These are phyloP conservation scores for Lepus timidus DNA, from an alignment of 2,113 vertebrate genomes.

Conservation along the genomic window DNA sequence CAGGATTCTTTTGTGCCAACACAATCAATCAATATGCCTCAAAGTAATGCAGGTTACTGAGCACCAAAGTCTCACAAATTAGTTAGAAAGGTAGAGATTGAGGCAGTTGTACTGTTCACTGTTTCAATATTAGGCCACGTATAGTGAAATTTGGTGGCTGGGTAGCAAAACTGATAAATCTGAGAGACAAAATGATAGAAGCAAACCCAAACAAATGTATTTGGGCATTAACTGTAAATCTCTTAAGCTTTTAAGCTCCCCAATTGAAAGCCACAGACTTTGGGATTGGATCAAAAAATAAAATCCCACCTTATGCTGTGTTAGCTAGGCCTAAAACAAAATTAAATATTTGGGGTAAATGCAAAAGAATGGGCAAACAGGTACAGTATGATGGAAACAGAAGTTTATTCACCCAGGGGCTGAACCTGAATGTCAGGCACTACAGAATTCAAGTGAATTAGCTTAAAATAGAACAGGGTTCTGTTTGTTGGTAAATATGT, in stretches of 20 bases:
- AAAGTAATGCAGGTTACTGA: neutral
- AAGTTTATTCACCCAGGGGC: neutral
- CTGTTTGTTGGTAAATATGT: conserved; percentile 65
- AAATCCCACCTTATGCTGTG: conserved; percentile 21
- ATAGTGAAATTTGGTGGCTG: neutral
- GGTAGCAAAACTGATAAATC: neutral
- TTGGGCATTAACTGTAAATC: neutral
- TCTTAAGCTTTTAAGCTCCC: conserved; percentile 22
- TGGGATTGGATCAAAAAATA: neutral
- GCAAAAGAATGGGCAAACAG: conserved; percentile 42
- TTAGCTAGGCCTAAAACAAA: conserved; percentile 13
- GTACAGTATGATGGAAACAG: neutral
- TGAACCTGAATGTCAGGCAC: conserved; percentile 13
- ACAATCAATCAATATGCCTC: neutral
- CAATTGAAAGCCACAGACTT: conserved; percentile 8
- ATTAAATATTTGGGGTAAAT: conserved; percentile 7
- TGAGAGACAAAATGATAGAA: neutral
- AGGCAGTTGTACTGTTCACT: neutral
- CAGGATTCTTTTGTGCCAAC: no score
- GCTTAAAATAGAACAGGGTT: conserved; percentile 62
- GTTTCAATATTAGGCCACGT: neutral
- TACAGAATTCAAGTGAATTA: conserved; percentile 19
- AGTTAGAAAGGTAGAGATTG: neutral
- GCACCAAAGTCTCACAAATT: neutral
- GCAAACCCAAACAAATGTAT: neutral